phyloP scores from a whole-genome alignment of 2,888 invertebrate species.

The Himalopsyche anomala region DNA sequence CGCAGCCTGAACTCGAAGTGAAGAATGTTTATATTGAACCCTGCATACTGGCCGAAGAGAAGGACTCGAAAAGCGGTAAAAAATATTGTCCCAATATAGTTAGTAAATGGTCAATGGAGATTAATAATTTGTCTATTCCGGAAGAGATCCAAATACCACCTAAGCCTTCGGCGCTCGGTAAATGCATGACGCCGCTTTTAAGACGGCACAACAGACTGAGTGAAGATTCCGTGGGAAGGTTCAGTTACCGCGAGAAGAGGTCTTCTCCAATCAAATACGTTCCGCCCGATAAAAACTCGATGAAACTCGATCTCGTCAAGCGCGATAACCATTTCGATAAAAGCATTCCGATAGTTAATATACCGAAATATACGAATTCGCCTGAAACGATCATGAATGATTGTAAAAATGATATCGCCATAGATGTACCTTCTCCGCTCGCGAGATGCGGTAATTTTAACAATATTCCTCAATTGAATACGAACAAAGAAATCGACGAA shows the following conservation, averaged over 20 bases:
- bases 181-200: constrained; percentile 76
- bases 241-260: constrained; percentile 72
- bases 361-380: constrained; percentile 20
- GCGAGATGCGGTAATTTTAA: constrained; percentile 62
- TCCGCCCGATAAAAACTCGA: constrained; percentile 53
- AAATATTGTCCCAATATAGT: constrained; percentile 41
- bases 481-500: not conserved
- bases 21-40: constrained; percentile 24
- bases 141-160: constrained; percentile 28
- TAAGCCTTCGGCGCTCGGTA: constrained; percentile 68
- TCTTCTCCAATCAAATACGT: constrained; percentile 67
- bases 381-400: not conserved
- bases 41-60: constrained; percentile 37
- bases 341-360: constrained; percentile 36
- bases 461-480: constrained; percentile 63
- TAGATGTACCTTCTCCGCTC: constrained; percentile 55
- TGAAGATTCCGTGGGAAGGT: constrained; percentile 69
- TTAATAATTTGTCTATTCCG: constrained; percentile 45
- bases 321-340: constrained; percentile 46
- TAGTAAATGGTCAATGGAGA: constrained; percentile 54
- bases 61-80: constrained; percentile 29
- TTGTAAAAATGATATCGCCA: not conserved
- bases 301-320: constrained; percentile 40
- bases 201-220: constrained; percentile 70
- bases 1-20: constrained; percentile 39